phyloP scores from a whole-genome alignment of 2,888 invertebrate species.

The Vannuccia rotundouncinata region DNA sequence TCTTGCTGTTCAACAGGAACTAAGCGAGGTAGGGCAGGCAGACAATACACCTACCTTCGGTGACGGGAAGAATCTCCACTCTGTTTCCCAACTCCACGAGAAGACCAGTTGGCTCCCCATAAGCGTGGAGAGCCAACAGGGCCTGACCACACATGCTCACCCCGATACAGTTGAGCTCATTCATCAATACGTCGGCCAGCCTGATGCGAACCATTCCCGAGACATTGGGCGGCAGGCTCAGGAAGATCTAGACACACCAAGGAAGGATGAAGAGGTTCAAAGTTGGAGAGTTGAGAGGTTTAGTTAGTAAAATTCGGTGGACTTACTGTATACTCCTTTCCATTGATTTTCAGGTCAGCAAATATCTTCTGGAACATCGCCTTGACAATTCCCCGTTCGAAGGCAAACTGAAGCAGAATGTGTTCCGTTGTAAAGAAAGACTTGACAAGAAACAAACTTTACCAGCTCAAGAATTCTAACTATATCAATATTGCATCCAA shows the following conservation, averaged over 20 bases:
- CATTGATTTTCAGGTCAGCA: slow-evolving; percentile 58
- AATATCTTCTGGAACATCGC: slow-evolving; percentile 60
- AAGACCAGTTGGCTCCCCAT: slow-evolving; percentile 61
- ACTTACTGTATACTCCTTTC: slow-evolving; percentile 50
- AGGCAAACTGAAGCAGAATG: slow-evolving; percentile 9
- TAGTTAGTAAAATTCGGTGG: slow-evolving; percentile 55
- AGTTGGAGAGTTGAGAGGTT: slow-evolving; percentile 58
- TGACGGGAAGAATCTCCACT: slow-evolving; percentile 61
- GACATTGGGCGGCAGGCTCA: slow-evolving; percentile 59
- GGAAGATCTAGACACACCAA: slow-evolving; percentile 55
- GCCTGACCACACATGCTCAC: slow-evolving; percentile 61
- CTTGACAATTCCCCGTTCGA: slow-evolving; percentile 56
- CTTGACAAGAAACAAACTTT: no score
- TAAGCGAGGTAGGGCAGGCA: not conserved
- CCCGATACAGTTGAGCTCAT: slow-evolving; percentile 54
- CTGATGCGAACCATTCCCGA: slow-evolving; percentile 56
- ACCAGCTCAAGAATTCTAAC: no score
- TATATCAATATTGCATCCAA: no score
- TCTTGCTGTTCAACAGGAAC: no score
- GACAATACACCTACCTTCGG: slow-evolving; percentile 59
- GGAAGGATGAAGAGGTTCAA: slow-evolving; percentile 57
- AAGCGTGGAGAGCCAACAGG: slow-evolving; percentile 61
- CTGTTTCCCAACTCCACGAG: slow-evolving; percentile 63
- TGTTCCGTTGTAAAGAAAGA: no score
- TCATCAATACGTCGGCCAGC: slow-evolving; percentile 57